Conservation (phyloP, 2,797 vertebrate species). For the Sebastolobus altivelis region DNA sequence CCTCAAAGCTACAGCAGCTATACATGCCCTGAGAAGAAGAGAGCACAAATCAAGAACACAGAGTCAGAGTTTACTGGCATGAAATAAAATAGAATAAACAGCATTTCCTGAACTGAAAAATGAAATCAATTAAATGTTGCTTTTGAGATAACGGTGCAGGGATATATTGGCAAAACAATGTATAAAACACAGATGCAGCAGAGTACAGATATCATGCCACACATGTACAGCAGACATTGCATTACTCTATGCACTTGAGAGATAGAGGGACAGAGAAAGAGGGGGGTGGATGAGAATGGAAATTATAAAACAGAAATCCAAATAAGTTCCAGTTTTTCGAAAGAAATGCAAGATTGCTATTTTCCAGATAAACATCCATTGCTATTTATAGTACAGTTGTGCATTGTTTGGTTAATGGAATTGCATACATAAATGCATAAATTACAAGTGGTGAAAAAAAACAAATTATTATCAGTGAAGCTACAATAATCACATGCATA, state of each 20-base stretch:
- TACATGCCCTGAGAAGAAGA: slow-evolving; percentile 90
- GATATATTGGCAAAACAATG: not conserved
- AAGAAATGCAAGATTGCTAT: slow-evolving; percentile 59
- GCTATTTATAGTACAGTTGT: slow-evolving; percentile 61
- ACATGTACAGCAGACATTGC: not conserved
- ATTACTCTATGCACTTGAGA: slow-evolving; percentile 17
- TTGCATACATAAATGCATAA: slow-evolving; percentile 62
- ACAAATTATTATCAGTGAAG: slow-evolving; percentile 50
- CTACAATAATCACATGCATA: slow-evolving; percentile 55
- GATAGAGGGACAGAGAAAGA: slow-evolving; percentile 1
- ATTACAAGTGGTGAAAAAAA: slow-evolving; percentile 42
- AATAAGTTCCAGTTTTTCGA: slow-evolving; percentile 40
- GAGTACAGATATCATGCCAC: not conserved
- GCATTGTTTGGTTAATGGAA: slow-evolving; percentile 53
- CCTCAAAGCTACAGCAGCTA: slow-evolving; percentile 94
- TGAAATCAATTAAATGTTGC: not conserved
- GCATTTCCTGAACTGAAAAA: not conserved
- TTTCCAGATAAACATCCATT: slow-evolving; percentile 59
- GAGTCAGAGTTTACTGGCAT: not conserved
- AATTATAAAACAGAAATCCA: slow-evolving; percentile 41
- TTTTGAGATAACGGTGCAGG: not conserved
- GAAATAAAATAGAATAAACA: not conserved
- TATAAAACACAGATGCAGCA: not conserved
- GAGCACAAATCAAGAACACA: slow-evolving; percentile 5
- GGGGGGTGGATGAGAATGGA: not conserved